Evolutionary conservation across 2,888 invertebrate species (phyloP).

Genomic region (Drosophila austrosaltans): DNA sequence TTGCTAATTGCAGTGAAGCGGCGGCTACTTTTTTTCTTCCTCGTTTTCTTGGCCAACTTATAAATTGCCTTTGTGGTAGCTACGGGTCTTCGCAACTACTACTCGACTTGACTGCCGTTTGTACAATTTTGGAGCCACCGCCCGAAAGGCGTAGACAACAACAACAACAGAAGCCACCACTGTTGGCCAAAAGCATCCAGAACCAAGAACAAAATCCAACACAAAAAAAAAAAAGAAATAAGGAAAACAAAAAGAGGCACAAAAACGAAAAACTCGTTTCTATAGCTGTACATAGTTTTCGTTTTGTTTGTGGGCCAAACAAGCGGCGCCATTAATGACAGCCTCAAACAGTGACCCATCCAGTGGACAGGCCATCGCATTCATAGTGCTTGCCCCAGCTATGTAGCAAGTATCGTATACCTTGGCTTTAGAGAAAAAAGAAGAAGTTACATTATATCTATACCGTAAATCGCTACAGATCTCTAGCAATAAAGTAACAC

Average conservation of each 20-base stretch:
- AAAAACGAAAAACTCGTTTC: slow-evolving; percentile 39
- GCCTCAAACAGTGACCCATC: slow-evolving; percentile 56
- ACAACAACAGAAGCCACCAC: slow-evolving; percentile 28
- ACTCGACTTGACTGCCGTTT: slow-evolving; percentile 10
- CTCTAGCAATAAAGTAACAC: background rate
- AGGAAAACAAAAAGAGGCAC: slow-evolving; percentile 6
- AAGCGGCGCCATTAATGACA: slow-evolving; percentile 78
- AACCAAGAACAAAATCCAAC: slow-evolving; percentile 14
- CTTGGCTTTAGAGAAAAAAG: background rate
- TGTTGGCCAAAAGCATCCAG: slow-evolving; percentile 19
- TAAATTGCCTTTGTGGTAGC: slow-evolving; percentile 29
- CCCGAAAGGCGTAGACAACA: slow-evolving; percentile 46
- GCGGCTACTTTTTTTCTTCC: slow-evolving; percentile 37
- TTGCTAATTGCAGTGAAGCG: slow-evolving; percentile 57
- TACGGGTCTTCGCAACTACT: background rate
- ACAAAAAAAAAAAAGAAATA: background rate
- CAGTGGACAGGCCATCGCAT: slow-evolving; percentile 27
- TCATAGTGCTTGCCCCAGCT: background rate
- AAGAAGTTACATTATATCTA: background rate
- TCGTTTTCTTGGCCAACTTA: slow-evolving; percentile 29
- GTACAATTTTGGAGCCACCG: slow-evolving; percentile 46
- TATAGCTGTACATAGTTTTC: slow-evolving; percentile 56
- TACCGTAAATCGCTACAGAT: background rate
- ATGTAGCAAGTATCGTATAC: background rate
- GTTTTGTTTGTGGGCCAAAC: slow-evolving; percentile 71